These are phyloP conservation scores for Taphrorychus bicolor DNA, from an alignment of 2,888 invertebrate genomes.

Conservation along the genomic window DNA sequence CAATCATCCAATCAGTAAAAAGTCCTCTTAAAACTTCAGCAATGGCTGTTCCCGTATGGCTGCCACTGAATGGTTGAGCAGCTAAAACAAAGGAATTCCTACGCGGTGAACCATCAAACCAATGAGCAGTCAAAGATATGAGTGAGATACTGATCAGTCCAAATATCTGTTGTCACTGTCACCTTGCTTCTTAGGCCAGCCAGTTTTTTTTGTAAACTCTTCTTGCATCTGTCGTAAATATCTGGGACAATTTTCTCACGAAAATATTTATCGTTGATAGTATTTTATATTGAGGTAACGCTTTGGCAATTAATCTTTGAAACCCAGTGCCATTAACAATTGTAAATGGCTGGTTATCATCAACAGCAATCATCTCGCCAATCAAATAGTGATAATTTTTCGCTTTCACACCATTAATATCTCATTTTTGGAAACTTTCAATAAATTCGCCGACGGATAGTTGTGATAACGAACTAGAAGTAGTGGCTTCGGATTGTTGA, in stretches of 20 bases:
- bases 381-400: constrained; percentile 50
- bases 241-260: constrained; percentile 39
- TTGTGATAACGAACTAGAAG: no score
- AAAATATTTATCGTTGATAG: constrained; percentile 43
- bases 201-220: constrained; percentile 38
- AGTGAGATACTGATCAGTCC: constrained; percentile 5
- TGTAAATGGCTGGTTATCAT: constrained; percentile 49
- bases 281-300: not conserved
- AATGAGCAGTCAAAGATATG: constrained; percentile 3
- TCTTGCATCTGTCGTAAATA: constrained; percentile 41
- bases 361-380: constrained; percentile 53
- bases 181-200: not conserved
- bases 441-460: no score
- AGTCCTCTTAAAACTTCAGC: not conserved
- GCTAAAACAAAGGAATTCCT: not conserved
- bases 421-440: constrained; percentile 39
- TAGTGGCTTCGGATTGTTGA: no score
- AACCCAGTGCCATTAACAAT: constrained; percentile 49
- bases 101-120: not conserved
- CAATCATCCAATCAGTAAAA: not conserved
- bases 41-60: not conserved
- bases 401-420: constrained; percentile 46
- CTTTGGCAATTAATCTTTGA: constrained; percentile 39
- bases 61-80: not conserved
- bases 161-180: constrained; percentile 6